Evolutionary conservation across 2,797 vertebrate genomes (phyloP).

Genomic region (Hipposideros larvatus): DNA sequence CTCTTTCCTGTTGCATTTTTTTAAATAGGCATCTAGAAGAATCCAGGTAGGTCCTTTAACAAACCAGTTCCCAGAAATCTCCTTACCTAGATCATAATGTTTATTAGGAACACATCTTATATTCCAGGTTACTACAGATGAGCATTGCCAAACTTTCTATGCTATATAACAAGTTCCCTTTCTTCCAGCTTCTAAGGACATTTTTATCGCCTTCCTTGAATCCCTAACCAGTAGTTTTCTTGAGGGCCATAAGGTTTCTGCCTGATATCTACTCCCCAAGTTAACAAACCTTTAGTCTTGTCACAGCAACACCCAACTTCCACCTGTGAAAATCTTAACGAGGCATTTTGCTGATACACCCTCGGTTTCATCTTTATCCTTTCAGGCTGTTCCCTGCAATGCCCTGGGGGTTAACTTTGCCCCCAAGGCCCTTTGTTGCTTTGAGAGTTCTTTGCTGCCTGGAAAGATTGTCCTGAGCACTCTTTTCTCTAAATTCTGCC

Average conservation of each 20-base stretch:
- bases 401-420: background rate
- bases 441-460: background rate
- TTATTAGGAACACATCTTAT: background rate
- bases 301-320: background rate
- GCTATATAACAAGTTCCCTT: background rate
- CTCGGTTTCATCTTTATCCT: background rate
- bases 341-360: background rate
- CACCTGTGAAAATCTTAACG: background rate
- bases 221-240: background rate
- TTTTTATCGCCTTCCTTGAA: background rate
- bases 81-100: background rate
- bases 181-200: background rate
- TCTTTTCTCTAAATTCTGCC: background rate
- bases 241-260: background rate
- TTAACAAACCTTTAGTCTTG: background rate
- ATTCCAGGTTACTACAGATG: background rate
- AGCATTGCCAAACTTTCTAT: background rate
- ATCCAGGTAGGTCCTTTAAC: background rate
- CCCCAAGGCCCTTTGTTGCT: background rate
- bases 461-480: background rate
- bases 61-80: background rate
- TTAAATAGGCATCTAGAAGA: background rate
- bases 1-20: background rate
- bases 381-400: background rate
- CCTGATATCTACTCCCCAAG: background rate